A percentile compares a stretch with the other conserved stretches of the same genome.
These are phyloP conservation scores for Miniopterus natalensis DNA, from an alignment of 2,113 vertebrate genomes.

Conservation along the genomic window DNA sequence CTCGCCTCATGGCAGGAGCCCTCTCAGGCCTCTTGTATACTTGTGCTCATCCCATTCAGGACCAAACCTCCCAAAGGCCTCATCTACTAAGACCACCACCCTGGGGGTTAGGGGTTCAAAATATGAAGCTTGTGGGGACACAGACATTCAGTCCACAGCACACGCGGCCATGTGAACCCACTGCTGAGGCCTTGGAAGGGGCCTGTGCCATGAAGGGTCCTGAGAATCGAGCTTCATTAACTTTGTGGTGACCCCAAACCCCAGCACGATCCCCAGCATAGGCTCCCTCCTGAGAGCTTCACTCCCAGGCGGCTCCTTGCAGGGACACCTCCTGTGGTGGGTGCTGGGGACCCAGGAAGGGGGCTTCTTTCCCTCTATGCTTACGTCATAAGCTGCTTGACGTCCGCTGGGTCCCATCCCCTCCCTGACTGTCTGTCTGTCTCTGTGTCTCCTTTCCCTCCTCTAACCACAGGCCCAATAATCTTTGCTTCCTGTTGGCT, in stretches of 20 bases:
- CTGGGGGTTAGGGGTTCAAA: neutral
- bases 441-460: neutral
- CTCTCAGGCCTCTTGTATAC: neutral
- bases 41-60: accelerated
- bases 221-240: neutral
- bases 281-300: neutral
- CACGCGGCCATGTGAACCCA: too few relatives aligned
- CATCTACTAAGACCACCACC: too few relatives aligned
- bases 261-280: too few relatives aligned
- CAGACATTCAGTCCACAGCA: neutral
- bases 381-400: neutral
- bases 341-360: neutral
- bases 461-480: neutral
- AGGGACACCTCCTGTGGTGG: accelerated
- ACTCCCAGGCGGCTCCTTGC: neutral
- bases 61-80: neutral
- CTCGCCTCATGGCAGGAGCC: neutral
- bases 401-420: neutral
- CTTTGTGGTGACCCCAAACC: neutral
- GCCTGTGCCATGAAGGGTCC: neutral
- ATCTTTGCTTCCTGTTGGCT: neutral
- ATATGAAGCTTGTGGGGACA: neutral
- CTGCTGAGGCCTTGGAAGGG: too few relatives aligned
- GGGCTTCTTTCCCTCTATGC: neutral
- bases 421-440: neutral